Conservation (phyloP, 2,888 invertebrate genomes). For the Nephrotoma flavescens region DNA sequence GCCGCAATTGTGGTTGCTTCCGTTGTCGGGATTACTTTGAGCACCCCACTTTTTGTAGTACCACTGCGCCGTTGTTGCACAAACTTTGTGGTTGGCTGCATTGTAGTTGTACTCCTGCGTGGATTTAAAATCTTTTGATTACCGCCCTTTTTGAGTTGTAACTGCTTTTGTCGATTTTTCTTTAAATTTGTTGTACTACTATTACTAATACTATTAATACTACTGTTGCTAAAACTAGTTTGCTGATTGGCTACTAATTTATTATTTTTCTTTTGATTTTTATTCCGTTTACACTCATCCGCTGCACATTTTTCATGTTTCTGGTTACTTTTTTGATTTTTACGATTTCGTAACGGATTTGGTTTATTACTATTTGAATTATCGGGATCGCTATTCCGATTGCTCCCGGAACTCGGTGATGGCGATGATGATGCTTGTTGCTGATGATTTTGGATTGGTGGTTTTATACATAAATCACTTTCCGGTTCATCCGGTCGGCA, state of each 20-base stretch:
- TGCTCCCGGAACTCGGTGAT: background rate
- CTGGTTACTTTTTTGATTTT: background rate
- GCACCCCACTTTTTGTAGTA: background rate
- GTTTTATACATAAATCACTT: slow-evolving; percentile 7
- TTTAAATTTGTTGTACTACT: background rate
- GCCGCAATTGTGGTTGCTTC: background rate
- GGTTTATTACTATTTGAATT: background rate
- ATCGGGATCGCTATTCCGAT: background rate
- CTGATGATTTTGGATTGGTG: background rate
- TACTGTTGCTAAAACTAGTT: background rate
- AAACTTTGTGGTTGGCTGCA: background rate
- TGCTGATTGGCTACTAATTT: background rate
- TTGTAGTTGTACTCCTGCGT: background rate
- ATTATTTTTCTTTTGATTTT: background rate
- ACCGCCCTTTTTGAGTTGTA: background rate
- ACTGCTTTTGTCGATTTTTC: background rate
- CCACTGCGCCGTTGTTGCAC: background rate
- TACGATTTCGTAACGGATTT: background rate
- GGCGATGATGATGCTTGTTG: background rate
- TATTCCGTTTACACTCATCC: slow-evolving; percentile 1
- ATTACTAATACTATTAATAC: background rate
- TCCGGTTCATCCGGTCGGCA: slow-evolving; percentile 16
- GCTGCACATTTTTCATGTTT: background rate
- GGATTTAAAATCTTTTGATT: background rate
- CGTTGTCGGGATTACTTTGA: background rate